A percentile compares a stretch with the other conserved stretches of the same genome.
phyloP scores from a whole-genome alignment of 1,140 invertebrate species.

The Daktulosphaira vitifoliae region DNA sequence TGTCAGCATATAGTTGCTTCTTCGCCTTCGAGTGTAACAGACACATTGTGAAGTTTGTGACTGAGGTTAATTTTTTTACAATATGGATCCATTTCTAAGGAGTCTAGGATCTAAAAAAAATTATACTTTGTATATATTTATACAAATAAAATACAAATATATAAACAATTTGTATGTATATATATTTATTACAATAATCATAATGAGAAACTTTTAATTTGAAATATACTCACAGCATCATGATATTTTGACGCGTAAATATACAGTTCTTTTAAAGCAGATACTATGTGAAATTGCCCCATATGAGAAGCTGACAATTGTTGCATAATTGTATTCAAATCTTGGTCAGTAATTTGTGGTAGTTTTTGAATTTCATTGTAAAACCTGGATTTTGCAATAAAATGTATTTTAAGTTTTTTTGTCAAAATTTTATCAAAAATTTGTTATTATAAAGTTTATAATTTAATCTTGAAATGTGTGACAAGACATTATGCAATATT shows the following conservation, averaged over 20 bases:
- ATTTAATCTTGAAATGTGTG: too few species aligned
- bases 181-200: neutral
- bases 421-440: too few species aligned
- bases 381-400: constrained; percentile 51
- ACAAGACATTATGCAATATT: too few species aligned
- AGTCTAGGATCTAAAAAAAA: constrained; percentile 60
- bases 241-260: constrained; percentile 90
- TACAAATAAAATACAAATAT: neutral
- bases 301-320: constrained; percentile 76
- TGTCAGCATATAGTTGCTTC: constrained; percentile 50
- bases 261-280: constrained; percentile 85
- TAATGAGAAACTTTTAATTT: neutral
- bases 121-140: neutral
- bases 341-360: constrained; percentile 83
- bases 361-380: constrained; percentile 74
- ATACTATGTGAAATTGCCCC: constrained; percentile 81
- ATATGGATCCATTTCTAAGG: constrained; percentile 67
- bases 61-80: constrained; percentile 81
- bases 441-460: too few species aligned
- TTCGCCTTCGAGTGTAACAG: constrained; percentile 78
- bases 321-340: constrained; percentile 85
- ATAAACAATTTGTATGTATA: neutral
- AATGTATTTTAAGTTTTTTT: too few species aligned
- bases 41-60: constrained; percentile 80
- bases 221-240: constrained; percentile 74